Percentiles rank a stretch among this genome's conserved stretches.
These are phyloP conservation scores for Barbus barbus DNA, from an alignment of 2,113 vertebrate genomes.

Conservation along the genomic window DNA sequence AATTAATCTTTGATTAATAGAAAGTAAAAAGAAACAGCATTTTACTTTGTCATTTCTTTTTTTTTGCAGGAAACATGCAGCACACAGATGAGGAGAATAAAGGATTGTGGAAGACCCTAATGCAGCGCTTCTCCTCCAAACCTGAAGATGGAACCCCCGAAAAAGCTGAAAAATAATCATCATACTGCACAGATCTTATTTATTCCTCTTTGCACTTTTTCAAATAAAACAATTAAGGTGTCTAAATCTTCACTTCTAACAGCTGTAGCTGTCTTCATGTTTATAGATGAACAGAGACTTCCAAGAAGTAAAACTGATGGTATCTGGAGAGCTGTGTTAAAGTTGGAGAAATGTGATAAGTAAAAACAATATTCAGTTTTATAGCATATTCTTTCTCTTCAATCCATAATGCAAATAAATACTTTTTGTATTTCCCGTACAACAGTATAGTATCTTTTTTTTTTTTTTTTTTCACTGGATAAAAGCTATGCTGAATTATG, in stretches of 20 bases:
- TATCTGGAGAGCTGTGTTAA: neutral
- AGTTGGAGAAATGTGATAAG: neutral
- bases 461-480: neutral
- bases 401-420: neutral
- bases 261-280: neutral
- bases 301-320: neutral
- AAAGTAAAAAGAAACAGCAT: neutral
- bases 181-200: slow-evolving; percentile 8
- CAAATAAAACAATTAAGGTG: slow-evolving; percentile 60
- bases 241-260: slow-evolving; percentile 8
- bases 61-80: slow-evolving; percentile 79
- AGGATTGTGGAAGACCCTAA: slow-evolving; percentile 86
- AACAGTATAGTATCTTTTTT: neutral
- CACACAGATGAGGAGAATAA: slow-evolving; percentile 88
- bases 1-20: too few relatives aligned
- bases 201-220: slow-evolving; percentile 45
- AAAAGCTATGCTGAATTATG: neutral
- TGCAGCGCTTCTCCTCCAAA: slow-evolving; percentile 83
- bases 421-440: neutral
- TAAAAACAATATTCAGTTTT: neutral
- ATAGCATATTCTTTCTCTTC: neutral
- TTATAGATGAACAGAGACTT: neutral
- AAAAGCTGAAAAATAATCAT: slow-evolving; percentile 73
- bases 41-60: slow-evolving; percentile 5
- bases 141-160: slow-evolving; percentile 80